These are phyloP conservation scores for Seriola aureovittata DNA, from an alignment of 2,113 vertebrate species.

Conservation along the genomic window DNA sequence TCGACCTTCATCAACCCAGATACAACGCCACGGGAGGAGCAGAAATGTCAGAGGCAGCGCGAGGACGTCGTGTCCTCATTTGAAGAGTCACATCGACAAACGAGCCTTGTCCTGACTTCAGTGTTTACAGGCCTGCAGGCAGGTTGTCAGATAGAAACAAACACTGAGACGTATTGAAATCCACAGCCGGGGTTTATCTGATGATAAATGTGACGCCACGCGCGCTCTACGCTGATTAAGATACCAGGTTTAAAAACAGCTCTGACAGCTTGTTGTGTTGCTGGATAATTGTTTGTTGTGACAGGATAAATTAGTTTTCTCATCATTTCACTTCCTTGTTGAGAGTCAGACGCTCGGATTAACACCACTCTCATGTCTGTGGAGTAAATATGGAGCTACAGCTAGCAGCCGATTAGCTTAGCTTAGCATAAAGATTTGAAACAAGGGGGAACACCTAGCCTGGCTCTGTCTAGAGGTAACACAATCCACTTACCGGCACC, in stretches of 20 bases:
- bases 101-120: conserved; percentile 43
- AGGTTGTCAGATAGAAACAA: conserved; percentile 21
- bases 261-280: conserved; percentile 30
- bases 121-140: conserved; percentile 55
- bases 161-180: conserved; percentile 31
- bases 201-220: background rate
- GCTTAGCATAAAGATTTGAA: background rate
- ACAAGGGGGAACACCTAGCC: too few relatives aligned
- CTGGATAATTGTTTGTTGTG: conserved; percentile 11
- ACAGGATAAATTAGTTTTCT: background rate
- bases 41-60: conserved; percentile 47
- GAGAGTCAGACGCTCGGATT: background rate
- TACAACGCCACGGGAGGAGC: conserved; percentile 34
- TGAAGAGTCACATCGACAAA: conserved; percentile 35
- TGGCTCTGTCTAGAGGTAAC: too few relatives aligned
- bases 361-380: background rate
- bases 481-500: too few relatives aligned
- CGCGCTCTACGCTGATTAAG: background rate
- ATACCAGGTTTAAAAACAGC: conserved; percentile 2
- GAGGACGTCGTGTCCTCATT: conserved; percentile 12
- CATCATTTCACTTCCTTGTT: too few relatives aligned
- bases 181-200: conserved; percentile 28
- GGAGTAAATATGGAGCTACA: background rate
- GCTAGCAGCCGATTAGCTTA: background rate
- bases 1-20: conserved; percentile 26